phyloP scores from a whole-genome alignment of 2,797 vertebrate species.

The Amphiprion clarkii region DNA sequence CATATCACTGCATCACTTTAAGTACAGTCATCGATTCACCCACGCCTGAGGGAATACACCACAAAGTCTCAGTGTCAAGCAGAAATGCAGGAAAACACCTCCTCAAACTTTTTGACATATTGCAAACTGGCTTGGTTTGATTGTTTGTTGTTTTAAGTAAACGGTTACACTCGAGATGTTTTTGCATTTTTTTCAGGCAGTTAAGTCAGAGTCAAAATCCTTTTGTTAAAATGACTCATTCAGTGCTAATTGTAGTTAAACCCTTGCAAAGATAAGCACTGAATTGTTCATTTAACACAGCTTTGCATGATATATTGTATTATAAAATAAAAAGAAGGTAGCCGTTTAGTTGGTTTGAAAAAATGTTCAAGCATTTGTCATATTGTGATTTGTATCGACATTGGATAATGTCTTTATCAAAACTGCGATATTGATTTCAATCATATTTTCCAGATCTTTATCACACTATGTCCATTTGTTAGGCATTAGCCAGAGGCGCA shows the following conservation, averaged over 20 bases:
- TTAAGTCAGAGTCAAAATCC: background rate
- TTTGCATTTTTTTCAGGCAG: background rate
- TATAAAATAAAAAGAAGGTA: background rate
- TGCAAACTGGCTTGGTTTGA: constrained; percentile 13
- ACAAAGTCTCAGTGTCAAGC: constrained; percentile 30
- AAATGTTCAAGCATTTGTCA: background rate
- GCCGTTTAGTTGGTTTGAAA: background rate
- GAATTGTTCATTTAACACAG: no score
- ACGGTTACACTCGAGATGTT: background rate
- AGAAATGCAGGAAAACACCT: constrained; percentile 28
- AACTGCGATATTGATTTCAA: background rate
- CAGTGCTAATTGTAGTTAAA: background rate
- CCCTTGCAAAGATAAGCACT: background rate
- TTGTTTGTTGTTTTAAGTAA: background rate
- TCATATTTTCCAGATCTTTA: background rate
- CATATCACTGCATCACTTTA: constrained; percentile 20
- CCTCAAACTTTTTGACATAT: background rate
- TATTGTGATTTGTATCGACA: background rate
- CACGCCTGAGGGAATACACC: constrained; percentile 28
- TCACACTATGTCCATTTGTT: background rate
- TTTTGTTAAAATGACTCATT: no score
- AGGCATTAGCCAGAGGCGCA: constrained; percentile 4
- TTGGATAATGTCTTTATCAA: background rate
- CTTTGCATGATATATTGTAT: background rate
- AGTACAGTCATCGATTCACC: constrained; percentile 43